Percentiles rank a stretch among this genome's conserved stretches.
phyloP scores from a whole-genome alignment of 2,113 vertebrate genomes.

The Neolamprologus cancellatus region DNA sequence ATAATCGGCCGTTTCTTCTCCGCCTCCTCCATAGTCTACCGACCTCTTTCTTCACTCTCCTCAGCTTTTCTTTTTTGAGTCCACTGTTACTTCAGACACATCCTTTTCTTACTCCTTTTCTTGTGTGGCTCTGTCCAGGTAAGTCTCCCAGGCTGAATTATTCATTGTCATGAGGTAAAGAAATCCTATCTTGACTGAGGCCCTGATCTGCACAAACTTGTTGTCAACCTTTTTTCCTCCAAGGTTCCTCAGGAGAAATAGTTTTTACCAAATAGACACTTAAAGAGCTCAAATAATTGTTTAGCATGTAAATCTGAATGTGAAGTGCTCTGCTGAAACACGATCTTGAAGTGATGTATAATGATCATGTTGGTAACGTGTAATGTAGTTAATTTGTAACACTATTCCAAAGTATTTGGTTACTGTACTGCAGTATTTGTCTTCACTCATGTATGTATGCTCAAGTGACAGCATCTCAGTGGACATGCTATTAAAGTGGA shows the following conservation, averaged over 20 bases:
- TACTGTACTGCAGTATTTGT: not conserved
- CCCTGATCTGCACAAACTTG: not conserved
- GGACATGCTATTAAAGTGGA: conserved; percentile 27
- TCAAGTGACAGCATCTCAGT: conserved; percentile 13
- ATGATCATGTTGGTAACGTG: not conserved
- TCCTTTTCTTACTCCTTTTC: conserved; percentile 9
- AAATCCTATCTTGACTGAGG: conserved; percentile 57
- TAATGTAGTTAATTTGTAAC: not conserved
- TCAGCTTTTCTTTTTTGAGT: not conserved
- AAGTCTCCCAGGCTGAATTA: conserved; percentile 55
- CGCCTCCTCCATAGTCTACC: conserved; percentile 57
- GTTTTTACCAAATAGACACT: not conserved
- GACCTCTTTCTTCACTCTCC: not conserved
- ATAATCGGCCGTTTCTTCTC: conserved; percentile 67
- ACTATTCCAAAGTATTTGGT: not conserved
- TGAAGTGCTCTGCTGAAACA: not conserved
- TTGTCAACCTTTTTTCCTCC: not conserved
- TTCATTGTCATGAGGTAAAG: conserved; percentile 55
- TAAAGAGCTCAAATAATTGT: not conserved
- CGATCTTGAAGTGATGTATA: not conserved
- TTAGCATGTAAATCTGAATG: not conserved
- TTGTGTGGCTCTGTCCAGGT: not conserved
- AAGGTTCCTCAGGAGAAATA: not conserved
- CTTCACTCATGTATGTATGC: not conserved
- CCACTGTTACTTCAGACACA: conserved; percentile 9